These are phyloP conservation scores for Sycobia sp. DNA, from an alignment of 1,140 invertebrate species.

Conservation along the genomic window DNA sequence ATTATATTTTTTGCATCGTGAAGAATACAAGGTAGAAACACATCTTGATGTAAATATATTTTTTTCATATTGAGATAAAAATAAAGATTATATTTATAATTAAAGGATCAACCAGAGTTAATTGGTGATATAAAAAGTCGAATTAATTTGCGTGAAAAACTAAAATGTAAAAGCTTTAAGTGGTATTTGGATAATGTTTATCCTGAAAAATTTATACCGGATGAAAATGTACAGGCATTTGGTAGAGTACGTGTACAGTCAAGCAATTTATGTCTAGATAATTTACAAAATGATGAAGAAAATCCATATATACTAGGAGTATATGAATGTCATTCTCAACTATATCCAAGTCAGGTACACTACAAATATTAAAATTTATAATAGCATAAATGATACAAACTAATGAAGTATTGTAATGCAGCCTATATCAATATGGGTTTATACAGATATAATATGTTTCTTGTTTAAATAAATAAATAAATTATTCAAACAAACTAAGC, in stretches of 20 bases:
- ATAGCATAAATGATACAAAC: too few relatives aligned
- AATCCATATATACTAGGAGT: slow-evolving; percentile 72
- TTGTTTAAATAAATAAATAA: slow-evolving; percentile 28
- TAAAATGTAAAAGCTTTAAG: slow-evolving; percentile 79
- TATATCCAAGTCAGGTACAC: slow-evolving; percentile 63
- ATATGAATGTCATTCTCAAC: slow-evolving; percentile 75
- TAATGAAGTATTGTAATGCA: too few relatives aligned
- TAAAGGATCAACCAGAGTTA: slow-evolving; percentile 60
- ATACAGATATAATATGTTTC: too few relatives aligned
- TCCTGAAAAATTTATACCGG: slow-evolving; percentile 86
- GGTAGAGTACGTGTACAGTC: slow-evolving; percentile 65
- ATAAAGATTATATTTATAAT: slow-evolving; percentile 27
- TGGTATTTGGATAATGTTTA: slow-evolving; percentile 83
- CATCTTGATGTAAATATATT: background rate
- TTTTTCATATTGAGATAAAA: background rate
- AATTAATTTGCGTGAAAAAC: slow-evolving; percentile 71
- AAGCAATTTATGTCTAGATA: slow-evolving; percentile 77
- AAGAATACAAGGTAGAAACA: slow-evolving; percentile 79
- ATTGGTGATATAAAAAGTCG: slow-evolving; percentile 77
- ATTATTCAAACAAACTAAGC: slow-evolving; percentile 13
- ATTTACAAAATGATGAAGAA: slow-evolving; percentile 75
- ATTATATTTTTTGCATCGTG: slow-evolving; percentile 82
- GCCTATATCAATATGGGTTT: too few relatives aligned
- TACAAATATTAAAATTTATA: too few relatives aligned
- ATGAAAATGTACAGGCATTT: slow-evolving; percentile 78